Evolutionary conservation across 2,888 invertebrate genomes (phyloP), one percentile per base, ranked within the genome.

Genomic region (Antitype chi): DNA sequence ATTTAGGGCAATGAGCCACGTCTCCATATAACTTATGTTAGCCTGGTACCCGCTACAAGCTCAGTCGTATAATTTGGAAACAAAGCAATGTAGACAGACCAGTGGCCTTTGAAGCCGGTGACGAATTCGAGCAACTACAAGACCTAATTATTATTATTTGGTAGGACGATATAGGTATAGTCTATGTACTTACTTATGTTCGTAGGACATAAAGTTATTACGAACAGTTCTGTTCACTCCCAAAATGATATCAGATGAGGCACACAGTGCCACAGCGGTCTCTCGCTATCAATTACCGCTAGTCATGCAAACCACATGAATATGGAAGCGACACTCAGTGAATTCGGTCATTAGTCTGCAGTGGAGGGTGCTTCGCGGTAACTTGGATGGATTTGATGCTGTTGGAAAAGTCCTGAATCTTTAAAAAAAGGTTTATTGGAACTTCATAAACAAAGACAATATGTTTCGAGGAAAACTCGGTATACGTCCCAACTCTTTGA

Each of bases 241-340:
- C 53, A 68, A 78, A 71, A 76, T 52, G 57, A 62, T 69, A 71
- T 32, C 23, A 72, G 66, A 60, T 66, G 64, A 66, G 52, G 63
- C 59, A 28, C 28, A 69, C 17, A n/a, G 28, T 59, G 23, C 17
- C 55, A 55, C 64, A 74, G 69, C n/a, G 64, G 69, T 66, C 70
- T 62, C 73, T 67, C 64, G 80, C 91, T 92, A 93, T 94, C 93
- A 93, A 94, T 94, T 93, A 93, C 92, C 88, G 92, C 93, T 87
- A 86, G 87, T 86, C 91, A 90, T 90, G 90, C 85, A 72, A 81
- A 84, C 85, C 87, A 85, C 92, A 93, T 94, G 94, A 94, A 94
- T 94, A 94, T 94, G 94, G 93, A 93, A 91, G 83, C 89, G 88
- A 88, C 90, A 90, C 92, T 93, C 91, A 87, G 91, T 91, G 90